phyloP scores from a whole-genome alignment of 2,888 invertebrate species.

The Fragum whitleyi region DNA sequence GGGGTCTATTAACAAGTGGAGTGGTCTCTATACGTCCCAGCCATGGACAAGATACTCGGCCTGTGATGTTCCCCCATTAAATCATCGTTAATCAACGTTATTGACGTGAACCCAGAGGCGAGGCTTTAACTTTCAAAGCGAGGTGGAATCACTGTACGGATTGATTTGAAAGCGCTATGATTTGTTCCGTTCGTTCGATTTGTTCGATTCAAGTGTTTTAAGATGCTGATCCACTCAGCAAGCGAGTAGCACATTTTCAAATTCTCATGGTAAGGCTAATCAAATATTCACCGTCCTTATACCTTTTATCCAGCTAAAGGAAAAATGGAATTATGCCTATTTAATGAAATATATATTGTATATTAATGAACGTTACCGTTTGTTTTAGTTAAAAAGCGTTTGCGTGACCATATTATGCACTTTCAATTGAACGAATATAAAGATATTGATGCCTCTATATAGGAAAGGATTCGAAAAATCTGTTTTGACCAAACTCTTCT shows the following conservation, averaged over 20 bases:
- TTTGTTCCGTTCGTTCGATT: constrained; percentile 37
- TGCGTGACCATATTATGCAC: too few species aligned
- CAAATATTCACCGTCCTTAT: not conserved
- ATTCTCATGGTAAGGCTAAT: constrained; percentile 51
- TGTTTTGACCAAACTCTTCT: too few species aligned
- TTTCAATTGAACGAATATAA: too few species aligned
- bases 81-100: constrained; percentile 54
- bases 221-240: constrained; percentile 30
- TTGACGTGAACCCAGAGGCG: constrained; percentile 48
- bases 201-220: constrained; percentile 51
- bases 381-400: too few species aligned
- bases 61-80: constrained; percentile 60
- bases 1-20: constrained; percentile 40
- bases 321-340: too few species aligned
- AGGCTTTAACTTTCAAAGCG: constrained; percentile 53
- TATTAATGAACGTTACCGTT: too few species aligned
- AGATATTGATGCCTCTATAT: too few species aligned
- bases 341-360: too few species aligned
- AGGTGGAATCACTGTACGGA: constrained; percentile 7
- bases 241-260: constrained; percentile 50
- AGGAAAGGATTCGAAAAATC: too few species aligned
- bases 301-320: too few species aligned
- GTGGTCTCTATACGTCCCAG: constrained; percentile 50
- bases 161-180: constrained; percentile 14
- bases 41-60: constrained; percentile 48